Percentiles rank a stretch among this genome's conserved stretches.
Conservation (phyloP, 2,113 vertebrate species). For the Dissostichus mawsoni region DNA sequence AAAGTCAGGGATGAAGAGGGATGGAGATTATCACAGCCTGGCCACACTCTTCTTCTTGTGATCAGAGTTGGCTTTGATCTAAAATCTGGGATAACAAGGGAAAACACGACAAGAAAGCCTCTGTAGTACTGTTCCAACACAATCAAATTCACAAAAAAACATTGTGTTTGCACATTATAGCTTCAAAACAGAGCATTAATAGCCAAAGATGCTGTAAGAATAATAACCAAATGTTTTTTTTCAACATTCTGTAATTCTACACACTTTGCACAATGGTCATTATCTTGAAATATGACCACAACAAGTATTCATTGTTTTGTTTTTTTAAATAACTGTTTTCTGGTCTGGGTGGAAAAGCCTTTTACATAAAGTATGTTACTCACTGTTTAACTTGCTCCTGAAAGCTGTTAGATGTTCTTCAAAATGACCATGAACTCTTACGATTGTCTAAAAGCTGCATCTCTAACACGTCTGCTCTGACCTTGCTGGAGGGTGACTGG, state of each 20-base stretch:
- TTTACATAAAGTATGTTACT: neutral
- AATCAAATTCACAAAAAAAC: neutral
- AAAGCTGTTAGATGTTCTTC: neutral
- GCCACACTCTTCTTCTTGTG: conserved; percentile 5
- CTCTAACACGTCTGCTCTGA: conserved; percentile 15
- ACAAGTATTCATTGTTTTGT: too few relatives aligned
- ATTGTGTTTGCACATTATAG: neutral
- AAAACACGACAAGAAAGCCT: neutral
- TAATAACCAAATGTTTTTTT: too few relatives aligned
- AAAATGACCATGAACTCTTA: neutral
- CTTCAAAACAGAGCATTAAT: too few relatives aligned
- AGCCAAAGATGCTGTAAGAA: too few relatives aligned
- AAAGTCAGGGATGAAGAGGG: conserved; percentile 26
- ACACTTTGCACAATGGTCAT: too few relatives aligned
- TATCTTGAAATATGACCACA: neutral
- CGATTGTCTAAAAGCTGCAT: neutral
- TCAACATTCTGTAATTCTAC: too few relatives aligned
- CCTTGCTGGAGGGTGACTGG: conserved; percentile 12
- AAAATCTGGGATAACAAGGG: conserved; percentile 5
- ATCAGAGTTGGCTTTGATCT: conserved; percentile 29
- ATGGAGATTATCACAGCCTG: conserved; percentile 33
- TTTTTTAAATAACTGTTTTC: neutral
- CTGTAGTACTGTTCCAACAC: neutral
- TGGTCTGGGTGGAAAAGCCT: neutral
- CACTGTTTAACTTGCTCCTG: too few relatives aligned